phyloP scores from a whole-genome alignment of 1,140 invertebrate species.

The Coboldia fuscipes region DNA sequence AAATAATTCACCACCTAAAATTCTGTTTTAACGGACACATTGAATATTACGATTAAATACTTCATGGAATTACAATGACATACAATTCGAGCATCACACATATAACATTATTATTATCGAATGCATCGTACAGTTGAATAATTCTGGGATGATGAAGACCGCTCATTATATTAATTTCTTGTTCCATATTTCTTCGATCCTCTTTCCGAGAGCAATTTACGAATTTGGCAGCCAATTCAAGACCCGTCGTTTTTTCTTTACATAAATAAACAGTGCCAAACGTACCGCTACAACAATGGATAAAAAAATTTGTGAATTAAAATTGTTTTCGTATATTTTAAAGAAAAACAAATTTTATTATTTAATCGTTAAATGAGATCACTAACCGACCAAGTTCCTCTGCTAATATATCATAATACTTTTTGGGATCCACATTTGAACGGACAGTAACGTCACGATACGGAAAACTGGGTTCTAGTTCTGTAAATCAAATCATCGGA shows the following conservation, averaged over 20 bases:
- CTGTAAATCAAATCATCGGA: conserved; percentile 28
- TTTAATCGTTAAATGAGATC: neutral
- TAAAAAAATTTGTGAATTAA: neutral
- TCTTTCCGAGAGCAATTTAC: conserved; percentile 56
- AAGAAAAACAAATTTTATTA: neutral
- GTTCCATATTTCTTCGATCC: conserved; percentile 65
- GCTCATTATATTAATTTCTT: conserved; percentile 88
- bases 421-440: conserved; percentile 44
- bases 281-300: conserved; percentile 55
- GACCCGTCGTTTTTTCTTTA: conserved; percentile 49
- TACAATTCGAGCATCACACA: conserved; percentile 84
- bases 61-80: conserved; percentile 26
- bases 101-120: conserved; percentile 68
- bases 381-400: conserved; percentile 47
- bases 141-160: conserved; percentile 68
- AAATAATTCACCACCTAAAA: conserved; percentile 87
- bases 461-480: conserved; percentile 59
- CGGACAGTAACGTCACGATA: conserved; percentile 51
- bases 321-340: neutral
- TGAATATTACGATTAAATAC: neutral
- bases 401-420: conserved; percentile 48
- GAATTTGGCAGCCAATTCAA: conserved; percentile 75
- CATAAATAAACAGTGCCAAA: conserved; percentile 88
- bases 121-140: conserved; percentile 84
- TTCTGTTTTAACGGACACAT: conserved; percentile 30